Evolutionary conservation across 2,888 invertebrate genomes (phyloP).

Genomic region (Andrena minutula): DNA sequence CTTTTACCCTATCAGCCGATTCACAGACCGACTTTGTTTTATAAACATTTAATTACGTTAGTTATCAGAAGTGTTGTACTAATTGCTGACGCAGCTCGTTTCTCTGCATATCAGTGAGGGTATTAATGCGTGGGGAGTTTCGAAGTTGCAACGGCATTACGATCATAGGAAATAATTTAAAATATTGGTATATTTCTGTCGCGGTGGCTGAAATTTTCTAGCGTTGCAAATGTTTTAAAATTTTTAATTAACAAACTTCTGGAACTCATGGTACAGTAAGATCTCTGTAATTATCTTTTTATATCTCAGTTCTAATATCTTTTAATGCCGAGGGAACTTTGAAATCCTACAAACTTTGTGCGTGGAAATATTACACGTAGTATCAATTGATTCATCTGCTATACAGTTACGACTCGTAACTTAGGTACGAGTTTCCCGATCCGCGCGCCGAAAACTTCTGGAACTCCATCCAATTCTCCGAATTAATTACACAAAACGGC

Average conservation of each 20-base stretch:
- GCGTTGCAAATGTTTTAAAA: neutral
- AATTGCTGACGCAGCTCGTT: neutral
- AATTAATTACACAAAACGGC: neutral
- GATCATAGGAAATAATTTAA: neutral
- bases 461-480: neutral
- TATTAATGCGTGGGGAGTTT: neutral
- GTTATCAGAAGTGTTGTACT: neutral
- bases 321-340: neutral
- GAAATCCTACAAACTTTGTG: neutral
- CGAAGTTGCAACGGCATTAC: neutral
- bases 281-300: neutral
- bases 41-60: neutral
- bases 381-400: neutral
- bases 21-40: neutral
- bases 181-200: too few species aligned
- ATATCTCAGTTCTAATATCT: neutral
- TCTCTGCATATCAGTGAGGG: neutral
- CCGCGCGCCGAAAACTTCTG: neutral
- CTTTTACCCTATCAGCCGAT: neutral
- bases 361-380: neutral
- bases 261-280: neutral
- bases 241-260: conserved; percentile 2
- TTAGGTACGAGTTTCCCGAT: neutral
- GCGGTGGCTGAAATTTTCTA: too few species aligned
- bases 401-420: neutral